Percentiles rank a stretch among this genome's conserved stretches.
Evolutionary conservation across 2,113 vertebrate species (phyloP).

Genomic region (Andinoacara biseriatus): DNA sequence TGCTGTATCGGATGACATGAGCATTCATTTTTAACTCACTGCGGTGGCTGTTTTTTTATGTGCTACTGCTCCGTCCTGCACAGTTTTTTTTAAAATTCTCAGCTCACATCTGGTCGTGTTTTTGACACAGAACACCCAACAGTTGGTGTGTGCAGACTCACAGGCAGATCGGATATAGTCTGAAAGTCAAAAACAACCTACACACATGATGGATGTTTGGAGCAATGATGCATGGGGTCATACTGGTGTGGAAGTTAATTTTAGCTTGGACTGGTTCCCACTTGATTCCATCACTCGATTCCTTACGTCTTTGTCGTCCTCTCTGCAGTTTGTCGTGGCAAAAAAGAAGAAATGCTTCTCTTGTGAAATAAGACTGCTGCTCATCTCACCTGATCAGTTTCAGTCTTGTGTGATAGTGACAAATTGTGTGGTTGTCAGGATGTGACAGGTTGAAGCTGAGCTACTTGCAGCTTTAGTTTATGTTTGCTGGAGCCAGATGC

Average conservation of each 20-base stretch:
- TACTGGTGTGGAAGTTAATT: background rate
- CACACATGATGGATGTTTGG: background rate
- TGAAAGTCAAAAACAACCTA: background rate
- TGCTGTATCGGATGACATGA: constrained; percentile 25
- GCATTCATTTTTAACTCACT: constrained; percentile 46
- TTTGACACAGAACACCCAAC: constrained; percentile 10
- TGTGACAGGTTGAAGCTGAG: background rate
- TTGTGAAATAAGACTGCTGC: background rate
- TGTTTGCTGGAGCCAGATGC: constrained; percentile 4
- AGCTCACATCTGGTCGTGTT: background rate
- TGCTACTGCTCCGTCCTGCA: background rate
- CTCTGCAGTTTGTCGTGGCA: background rate
- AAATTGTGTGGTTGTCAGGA: background rate
- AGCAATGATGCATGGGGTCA: background rate
- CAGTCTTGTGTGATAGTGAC: background rate
- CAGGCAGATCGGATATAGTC: background rate
- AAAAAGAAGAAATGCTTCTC: background rate
- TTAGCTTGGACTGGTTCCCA: background rate
- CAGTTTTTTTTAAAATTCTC: background rate
- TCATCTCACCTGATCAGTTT: background rate
- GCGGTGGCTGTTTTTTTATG: background rate
- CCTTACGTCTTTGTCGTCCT: background rate
- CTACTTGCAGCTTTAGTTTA: background rate
- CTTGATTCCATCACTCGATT: background rate
- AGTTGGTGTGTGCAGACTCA: background rate